Base-by-base conservation (phyloP, 2,888 invertebrate genomes). In the Escarpia spicata region DNA sequence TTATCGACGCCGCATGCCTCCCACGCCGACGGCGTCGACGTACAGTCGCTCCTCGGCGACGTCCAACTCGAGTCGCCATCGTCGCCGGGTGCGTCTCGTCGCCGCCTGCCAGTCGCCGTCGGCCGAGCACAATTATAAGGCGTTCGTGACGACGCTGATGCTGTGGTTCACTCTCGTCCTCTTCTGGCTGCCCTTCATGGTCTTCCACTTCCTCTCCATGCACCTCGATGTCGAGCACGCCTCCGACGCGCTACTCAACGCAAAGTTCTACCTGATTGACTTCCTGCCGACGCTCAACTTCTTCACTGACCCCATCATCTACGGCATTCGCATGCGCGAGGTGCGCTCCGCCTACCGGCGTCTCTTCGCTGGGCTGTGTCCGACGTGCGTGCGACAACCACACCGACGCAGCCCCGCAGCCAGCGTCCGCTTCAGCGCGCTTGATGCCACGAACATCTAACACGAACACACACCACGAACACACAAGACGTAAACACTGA, bases 131-230 rank as follows among this genome's bases (percentile, higher is more conserved):
- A 94, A 94, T 92, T 94, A 94, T 93, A 94, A 94, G 92, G 94
- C 94, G 43, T 94, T 94, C 92, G 92, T 94, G n/a, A 94, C 94
- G 9, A 94, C 94, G 2, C 91, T 94, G 75, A 92, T 94, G 15
- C 93, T 94, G 37, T 93, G 94, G 37, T 94, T 94, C 37, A 93
- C 94, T 2, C 93, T 94, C 26, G 93, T 94, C 60, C 45, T 94
- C 43, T 94, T 94, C 93, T 94, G 94, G 94, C 75, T 94, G 37
- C 94, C 94, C 15, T 94, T 93, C 92, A 92, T 94, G 91, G 93
- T 93, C 75, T 93, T 94, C 91, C 92, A 93, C 93, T 94, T 94
- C 92, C 92, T 94, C 90, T 92, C 94, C 91, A 93, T 92, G n/a
- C 94, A 94, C 92, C 90, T 94, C 52, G 93, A 93, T 91, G 31